A percentile compares a stretch with the other conserved stretches of the same genome.
Evolutionary conservation across 2,888 invertebrate genomes (phyloP).

Genomic region (Litoditis marina): DNA sequence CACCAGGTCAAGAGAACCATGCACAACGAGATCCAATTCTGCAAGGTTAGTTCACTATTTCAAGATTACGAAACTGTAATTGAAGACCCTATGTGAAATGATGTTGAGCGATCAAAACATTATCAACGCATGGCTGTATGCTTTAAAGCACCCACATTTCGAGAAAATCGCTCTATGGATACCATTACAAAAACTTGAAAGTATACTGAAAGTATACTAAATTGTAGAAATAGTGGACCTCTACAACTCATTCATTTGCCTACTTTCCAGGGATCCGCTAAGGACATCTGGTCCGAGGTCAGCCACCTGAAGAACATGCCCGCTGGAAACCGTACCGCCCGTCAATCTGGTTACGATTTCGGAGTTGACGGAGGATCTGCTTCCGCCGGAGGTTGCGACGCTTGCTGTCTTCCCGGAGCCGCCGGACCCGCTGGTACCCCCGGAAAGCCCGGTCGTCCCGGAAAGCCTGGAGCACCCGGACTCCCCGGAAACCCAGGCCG

Average conservation of each 20-base stretch:
- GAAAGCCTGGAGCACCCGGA: constrained; percentile 45
- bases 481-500: constrained; percentile 49
- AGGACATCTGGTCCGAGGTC: constrained; percentile 48
- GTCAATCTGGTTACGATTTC: constrained; percentile 27
- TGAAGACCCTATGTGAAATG: too few species aligned
- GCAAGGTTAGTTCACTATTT: constrained; percentile 54
- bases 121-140: too few species aligned
- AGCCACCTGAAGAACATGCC: constrained; percentile 46
- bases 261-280: constrained; percentile 38
- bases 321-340: constrained; percentile 46
- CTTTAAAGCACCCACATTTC: too few species aligned
- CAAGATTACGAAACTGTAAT: too few species aligned
- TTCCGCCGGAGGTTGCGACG: constrained; percentile 47
- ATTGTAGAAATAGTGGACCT: too few species aligned
- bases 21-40: constrained; percentile 58
- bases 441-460: constrained; percentile 44
- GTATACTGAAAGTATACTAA: too few species aligned
- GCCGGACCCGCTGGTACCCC: constrained; percentile 45
- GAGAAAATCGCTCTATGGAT: too few species aligned
- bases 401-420: constrained; percentile 52
- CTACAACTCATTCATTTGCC: too few species aligned
- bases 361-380: constrained; percentile 21
- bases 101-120: too few species aligned
- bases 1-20: constrained; percentile 54
- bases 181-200: too few species aligned